phyloP scores from a whole-genome alignment of 2,888 invertebrate species.

The Drosophila meridionalis region DNA sequence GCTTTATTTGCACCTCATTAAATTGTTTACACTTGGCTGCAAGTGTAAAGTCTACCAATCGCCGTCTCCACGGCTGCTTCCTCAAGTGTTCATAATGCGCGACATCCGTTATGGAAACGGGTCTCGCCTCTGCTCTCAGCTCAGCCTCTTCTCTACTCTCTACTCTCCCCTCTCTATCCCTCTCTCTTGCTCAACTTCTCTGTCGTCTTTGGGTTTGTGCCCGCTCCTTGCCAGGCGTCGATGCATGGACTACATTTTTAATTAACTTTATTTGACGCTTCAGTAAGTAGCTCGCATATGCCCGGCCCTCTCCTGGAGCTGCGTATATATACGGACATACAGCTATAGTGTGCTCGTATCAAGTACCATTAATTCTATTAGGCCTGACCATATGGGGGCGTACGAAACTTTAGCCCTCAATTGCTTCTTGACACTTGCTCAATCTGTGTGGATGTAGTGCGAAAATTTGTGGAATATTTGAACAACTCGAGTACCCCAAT shows the following conservation, averaged over 20 bases:
- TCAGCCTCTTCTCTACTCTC: background rate
- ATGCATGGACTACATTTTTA: conserved; percentile 71
- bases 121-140: conserved; percentile 20
- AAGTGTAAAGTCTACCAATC: conserved; percentile 64
- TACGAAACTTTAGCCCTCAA: conserved; percentile 33
- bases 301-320: conserved; percentile 15
- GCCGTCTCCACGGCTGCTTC: conserved; percentile 51
- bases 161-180: background rate
- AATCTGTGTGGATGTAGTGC: conserved; percentile 5
- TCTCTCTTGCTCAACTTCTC: background rate
- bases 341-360: conserved; percentile 34
- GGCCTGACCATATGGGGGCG: conserved; percentile 43
- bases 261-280: conserved; percentile 84
- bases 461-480: conserved; percentile 7
- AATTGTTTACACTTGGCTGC: conserved; percentile 78
- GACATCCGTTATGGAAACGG: conserved; percentile 75
- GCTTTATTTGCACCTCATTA: conserved; percentile 70
- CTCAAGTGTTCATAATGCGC: conserved; percentile 82
- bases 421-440: conserved; percentile 43
- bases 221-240: conserved; percentile 23
- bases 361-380: conserved; percentile 67
- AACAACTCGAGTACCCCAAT: conserved; percentile 35
- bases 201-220: conserved; percentile 1
- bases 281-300: conserved; percentile 67
- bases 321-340: conserved; percentile 24